Conservation (phyloP, 2,888 invertebrate genomes). For the Toxonevra muliebris region DNA sequence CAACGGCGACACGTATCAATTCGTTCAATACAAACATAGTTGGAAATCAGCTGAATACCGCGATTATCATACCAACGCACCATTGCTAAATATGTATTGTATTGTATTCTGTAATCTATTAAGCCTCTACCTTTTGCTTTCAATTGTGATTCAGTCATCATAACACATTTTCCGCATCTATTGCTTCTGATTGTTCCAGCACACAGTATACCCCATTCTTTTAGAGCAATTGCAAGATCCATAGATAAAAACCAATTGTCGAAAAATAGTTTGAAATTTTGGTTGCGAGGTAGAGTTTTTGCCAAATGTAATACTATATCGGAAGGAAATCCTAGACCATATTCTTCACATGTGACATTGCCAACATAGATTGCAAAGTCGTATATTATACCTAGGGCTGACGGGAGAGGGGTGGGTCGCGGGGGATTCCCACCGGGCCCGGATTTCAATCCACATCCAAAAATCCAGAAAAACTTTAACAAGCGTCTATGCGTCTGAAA, state of each 20-base stretch:
- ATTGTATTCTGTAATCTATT: conserved; percentile 38
- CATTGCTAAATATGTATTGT: conserved; percentile 36
- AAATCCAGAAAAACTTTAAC: no score
- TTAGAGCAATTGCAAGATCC: conserved; percentile 19
- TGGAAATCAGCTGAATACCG: conserved; percentile 38
- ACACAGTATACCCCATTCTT: conserved; percentile 31
- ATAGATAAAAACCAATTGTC: conserved; percentile 38
- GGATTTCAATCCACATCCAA: no score
- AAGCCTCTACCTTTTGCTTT: conserved; percentile 38
- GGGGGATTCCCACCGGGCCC: no score
- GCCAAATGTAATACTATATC: conserved; percentile 37
- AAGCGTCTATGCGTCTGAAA: no score
- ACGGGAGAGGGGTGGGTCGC: no score
- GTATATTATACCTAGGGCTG: conserved; percentile 34
- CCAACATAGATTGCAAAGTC: conserved; percentile 37
- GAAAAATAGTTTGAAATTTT: conserved; percentile 38
- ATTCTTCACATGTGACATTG: conserved; percentile 36
- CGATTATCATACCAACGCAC: conserved; percentile 40
- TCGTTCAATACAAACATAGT: conserved; percentile 37
- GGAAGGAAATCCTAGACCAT: conserved; percentile 37
- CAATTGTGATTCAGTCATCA: conserved; percentile 34
- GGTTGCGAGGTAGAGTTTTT: conserved; percentile 24
- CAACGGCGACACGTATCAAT: conserved; percentile 38
- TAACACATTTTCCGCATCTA: conserved; percentile 36
- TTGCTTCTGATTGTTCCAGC: conserved; percentile 35